phyloP scores from a whole-genome alignment of 2,888 invertebrate species.

The Drosophila anomelani region DNA sequence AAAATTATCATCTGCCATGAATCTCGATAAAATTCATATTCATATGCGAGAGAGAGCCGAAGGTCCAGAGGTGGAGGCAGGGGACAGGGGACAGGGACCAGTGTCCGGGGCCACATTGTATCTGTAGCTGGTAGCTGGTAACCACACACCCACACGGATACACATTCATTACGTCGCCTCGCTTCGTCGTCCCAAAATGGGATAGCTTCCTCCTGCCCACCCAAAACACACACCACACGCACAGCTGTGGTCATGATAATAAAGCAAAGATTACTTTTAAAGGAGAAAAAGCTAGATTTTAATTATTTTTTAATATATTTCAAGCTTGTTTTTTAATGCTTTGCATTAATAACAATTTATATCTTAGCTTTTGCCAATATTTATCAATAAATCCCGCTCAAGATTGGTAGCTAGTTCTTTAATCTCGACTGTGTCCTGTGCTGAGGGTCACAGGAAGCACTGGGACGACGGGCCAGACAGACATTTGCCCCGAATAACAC shows the following conservation, averaged over 20 bases:
- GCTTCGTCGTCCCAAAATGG: conserved; percentile 69
- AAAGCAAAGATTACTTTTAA: neutral
- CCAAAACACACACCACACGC: neutral
- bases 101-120: conserved; percentile 59
- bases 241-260: neutral
- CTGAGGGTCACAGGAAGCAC: conserved; percentile 64
- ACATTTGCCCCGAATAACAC: conserved; percentile 48
- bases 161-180: conserved; percentile 71
- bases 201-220: conserved; percentile 40
- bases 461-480: conserved; percentile 54
- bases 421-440: neutral
- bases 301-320: too few relatives aligned
- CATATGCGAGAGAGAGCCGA: conserved; percentile 65
- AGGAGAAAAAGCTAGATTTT: neutral
- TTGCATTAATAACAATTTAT: too few relatives aligned
- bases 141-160: conserved; percentile 50
- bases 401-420: neutral
- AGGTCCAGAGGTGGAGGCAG: neutral
- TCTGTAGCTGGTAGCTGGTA: conserved; percentile 67
- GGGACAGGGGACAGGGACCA: conserved; percentile 5
- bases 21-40: conserved; percentile 81
- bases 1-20: conserved; percentile 84
- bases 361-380: too few relatives aligned
- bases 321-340: too few relatives aligned
- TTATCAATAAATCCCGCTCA: neutral